Percentiles rank a stretch among this genome's conserved stretches.
Conservation (phyloP, 1,140 invertebrate genomes). For the Limonius californicus region DNA sequence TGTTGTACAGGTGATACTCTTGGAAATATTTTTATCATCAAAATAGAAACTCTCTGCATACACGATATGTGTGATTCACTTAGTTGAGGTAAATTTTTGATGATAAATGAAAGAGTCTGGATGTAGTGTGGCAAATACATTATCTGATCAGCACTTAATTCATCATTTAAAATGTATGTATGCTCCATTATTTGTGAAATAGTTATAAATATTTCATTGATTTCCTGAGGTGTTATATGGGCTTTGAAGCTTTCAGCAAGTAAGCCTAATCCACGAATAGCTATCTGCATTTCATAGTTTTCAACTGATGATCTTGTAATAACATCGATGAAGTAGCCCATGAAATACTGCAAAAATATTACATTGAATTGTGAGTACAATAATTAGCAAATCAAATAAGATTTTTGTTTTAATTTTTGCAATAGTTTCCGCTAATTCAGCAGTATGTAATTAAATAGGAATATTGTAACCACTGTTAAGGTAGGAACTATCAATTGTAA, state of each 20-base stretch:
- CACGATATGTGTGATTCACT: slow-evolving; percentile 9
- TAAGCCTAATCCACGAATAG: slow-evolving; percentile 44
- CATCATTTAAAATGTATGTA: slow-evolving; percentile 37
- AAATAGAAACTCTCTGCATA: slow-evolving; percentile 37
- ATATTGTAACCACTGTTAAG: no score
- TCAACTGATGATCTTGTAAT: background rate
- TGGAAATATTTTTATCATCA: slow-evolving; percentile 51
- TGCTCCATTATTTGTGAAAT: slow-evolving; percentile 44
- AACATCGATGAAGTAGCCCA: background rate
- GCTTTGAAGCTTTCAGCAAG: slow-evolving; percentile 35
- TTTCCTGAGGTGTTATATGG: slow-evolving; percentile 31
- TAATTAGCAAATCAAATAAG: no score
- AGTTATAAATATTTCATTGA: slow-evolving; percentile 34
- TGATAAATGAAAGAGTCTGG: slow-evolving; percentile 28
- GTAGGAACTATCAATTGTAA: no score
- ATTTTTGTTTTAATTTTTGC: no score
- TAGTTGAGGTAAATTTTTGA: slow-evolving; percentile 24
- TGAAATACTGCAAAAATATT: background rate
- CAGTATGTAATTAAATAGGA: no score
- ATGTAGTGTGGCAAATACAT: slow-evolving; percentile 42
- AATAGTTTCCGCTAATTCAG: no score
- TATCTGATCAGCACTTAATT: slow-evolving; percentile 28
- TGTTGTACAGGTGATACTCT: slow-evolving; percentile 40
- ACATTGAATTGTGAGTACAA: no score
- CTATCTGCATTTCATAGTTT: slow-evolving; percentile 35